Percentiles rank a stretch among this genome's conserved stretches.
Conservation (phyloP, 1,140 invertebrate species). For the Archivesica marissinica region DNA sequence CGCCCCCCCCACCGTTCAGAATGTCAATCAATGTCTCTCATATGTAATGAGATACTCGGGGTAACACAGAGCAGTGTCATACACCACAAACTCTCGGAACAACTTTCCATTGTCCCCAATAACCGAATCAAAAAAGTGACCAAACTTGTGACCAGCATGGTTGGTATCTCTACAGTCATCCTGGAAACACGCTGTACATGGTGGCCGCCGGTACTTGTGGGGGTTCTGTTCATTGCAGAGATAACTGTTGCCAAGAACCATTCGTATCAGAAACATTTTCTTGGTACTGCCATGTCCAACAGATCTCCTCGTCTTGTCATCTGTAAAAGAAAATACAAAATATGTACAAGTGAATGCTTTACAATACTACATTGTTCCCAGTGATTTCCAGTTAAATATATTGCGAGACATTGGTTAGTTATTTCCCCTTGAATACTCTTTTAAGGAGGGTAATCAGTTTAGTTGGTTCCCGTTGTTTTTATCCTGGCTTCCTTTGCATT, state of each 20-base stretch:
- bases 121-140: constrained; percentile 68
- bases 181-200: constrained; percentile 52
- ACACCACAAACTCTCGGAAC: constrained; percentile 78
- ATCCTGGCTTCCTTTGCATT: too few species aligned
- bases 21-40: constrained; percentile 54
- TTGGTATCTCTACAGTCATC: constrained; percentile 21
- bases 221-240: constrained; percentile 36
- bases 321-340: background rate
- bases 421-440: too few species aligned
- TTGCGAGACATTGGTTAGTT: too few species aligned
- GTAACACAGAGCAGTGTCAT: constrained; percentile 71
- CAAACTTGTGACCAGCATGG: background rate
- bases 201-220: constrained; percentile 48
- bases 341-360: background rate
- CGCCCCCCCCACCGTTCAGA: too few species aligned
- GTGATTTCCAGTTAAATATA: too few species aligned
- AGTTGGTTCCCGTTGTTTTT: too few species aligned
- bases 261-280: constrained; percentile 62
- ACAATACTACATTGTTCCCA: too few species aligned
- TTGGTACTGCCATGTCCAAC: constrained; percentile 1
- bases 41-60: constrained; percentile 78
- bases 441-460: too few species aligned
- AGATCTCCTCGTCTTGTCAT: background rate
- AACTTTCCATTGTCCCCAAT: constrained; percentile 69
- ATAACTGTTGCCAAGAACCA: constrained; percentile 56